Evolutionary conservation across 1,140 invertebrate genomes (phyloP), one percentile per base, ranked within the genome.

Genomic region (Druon quercuslanigerum): DNA sequence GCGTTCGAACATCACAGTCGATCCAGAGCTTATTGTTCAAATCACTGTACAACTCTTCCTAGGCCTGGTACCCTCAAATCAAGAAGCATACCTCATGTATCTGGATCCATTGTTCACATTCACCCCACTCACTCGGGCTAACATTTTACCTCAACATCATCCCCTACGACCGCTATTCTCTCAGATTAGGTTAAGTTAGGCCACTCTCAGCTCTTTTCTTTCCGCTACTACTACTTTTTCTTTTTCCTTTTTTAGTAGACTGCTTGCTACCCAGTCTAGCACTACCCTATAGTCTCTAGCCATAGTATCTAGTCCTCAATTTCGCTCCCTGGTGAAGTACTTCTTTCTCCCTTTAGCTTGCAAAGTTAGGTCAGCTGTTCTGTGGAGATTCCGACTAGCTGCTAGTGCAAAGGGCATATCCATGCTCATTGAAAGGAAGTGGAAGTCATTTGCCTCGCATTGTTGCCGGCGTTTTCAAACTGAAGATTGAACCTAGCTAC

Each of bases 401-500:
- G 46, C 33, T n/a, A 66, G 60, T 33, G 60, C 60, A 66, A 66
- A 66, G 60, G 60, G 60, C 60, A 66, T 66, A 66, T 66, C 60
- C 25, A 66, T 66, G 60, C 60, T 66, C 60, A 75, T 83, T 78
- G 79, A 83, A 81, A 77, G 75, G 79, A 80, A 79, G 82, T 81
- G 79, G 79, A 77, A 78, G 74, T 75, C 75, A 81, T 79, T 81
- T 76, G 71, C 60, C 46, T 75, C 70, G 75, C 72, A 82, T 82
- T 82, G 80, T 82, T 79, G 78, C 72, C 74, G 71, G 79, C 75
- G 77, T 81, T 82, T 77, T 77, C 52, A 79, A 79, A 79, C 76
- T 51, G 74, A 81, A 73, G 79, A 77, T 75, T 75, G 75, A 72
- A 81, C 50, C 74, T 74, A 33, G 50, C 50, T 74, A 33, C 19